A percentile compares a stretch with the other conserved stretches of the same genome.
phyloP scores from a whole-genome alignment of 2,797 vertebrate species.

The Loriculus beryllinus region DNA sequence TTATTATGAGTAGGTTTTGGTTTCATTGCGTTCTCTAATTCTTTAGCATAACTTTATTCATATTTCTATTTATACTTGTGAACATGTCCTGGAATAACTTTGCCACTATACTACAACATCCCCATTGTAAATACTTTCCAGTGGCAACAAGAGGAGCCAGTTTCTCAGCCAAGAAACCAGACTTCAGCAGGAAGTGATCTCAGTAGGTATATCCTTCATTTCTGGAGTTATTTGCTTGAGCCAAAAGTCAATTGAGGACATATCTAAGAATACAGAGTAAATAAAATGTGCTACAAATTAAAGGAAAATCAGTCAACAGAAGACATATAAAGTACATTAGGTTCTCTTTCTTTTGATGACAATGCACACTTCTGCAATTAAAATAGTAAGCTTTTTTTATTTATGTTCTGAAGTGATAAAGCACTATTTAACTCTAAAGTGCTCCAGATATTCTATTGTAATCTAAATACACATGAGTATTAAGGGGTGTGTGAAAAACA shows the following conservation, averaged over 20 bases:
- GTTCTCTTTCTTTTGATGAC: background rate
- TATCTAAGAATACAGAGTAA: slow-evolving; percentile 37
- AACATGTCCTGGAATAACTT: slow-evolving; percentile 67
- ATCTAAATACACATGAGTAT: background rate
- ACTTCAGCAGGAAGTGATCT: slow-evolving; percentile 72
- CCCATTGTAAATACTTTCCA: slow-evolving; percentile 71
- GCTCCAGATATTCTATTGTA: background rate
- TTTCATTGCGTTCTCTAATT: slow-evolving; percentile 38
- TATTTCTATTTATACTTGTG: slow-evolving; percentile 60
- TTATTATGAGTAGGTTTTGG: background rate
- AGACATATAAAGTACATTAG: background rate
- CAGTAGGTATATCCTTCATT: slow-evolving; percentile 57
- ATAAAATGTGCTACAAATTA: slow-evolving; percentile 51
- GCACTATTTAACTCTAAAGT: background rate
- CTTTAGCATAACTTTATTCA: slow-evolving; percentile 51
- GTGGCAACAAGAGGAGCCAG: slow-evolving; percentile 66
- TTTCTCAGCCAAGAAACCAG: slow-evolving; percentile 67
- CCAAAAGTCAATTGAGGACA: slow-evolving; percentile 67
- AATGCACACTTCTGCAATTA: background rate
- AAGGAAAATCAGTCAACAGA: background rate
- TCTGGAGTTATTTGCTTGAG: slow-evolving; percentile 58
- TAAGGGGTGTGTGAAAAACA: background rate
- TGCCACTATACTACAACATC: slow-evolving; percentile 63
- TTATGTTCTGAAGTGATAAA: background rate
- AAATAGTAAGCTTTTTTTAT: background rate